Conservation (phyloP, 2,113 vertebrate species). For the Nyctibius bracteatus region DNA sequence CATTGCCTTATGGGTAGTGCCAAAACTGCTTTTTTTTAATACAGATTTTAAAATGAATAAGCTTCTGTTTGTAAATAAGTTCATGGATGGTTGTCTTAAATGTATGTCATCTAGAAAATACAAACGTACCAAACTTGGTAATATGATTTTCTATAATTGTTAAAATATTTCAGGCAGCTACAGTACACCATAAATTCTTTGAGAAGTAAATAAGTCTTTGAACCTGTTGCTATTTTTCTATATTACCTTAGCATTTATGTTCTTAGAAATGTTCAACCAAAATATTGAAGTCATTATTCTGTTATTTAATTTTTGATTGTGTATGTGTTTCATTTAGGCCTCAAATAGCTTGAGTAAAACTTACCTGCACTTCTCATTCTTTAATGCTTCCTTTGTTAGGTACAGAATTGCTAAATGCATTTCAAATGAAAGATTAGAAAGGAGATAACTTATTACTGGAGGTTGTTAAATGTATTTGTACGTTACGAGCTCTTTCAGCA, state of each 20-base stretch:
- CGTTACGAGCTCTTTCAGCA: constrained; percentile 3
- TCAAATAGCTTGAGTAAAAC: constrained; percentile 9
- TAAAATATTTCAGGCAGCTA: constrained; percentile 65
- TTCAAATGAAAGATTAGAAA: constrained; percentile 28
- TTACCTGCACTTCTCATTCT: constrained; percentile 19
- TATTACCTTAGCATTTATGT: constrained; percentile 9
- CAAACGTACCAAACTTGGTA: constrained; percentile 59
- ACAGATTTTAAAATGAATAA: constrained; percentile 56
- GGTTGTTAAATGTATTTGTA: constrained; percentile 27
- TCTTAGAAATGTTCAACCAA: background rate
- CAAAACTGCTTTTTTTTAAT: constrained; percentile 66
- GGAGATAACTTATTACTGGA: constrained; percentile 48
- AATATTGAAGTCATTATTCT: background rate
- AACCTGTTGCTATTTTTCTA: constrained; percentile 39
- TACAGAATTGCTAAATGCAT: constrained; percentile 2
- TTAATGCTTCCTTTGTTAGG: constrained; percentile 43
- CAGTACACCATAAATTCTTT: constrained; percentile 41
- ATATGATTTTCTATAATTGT: constrained; percentile 68
- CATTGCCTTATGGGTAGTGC: constrained; percentile 72
- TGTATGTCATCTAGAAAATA: constrained; percentile 58
- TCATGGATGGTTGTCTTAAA: constrained; percentile 49
- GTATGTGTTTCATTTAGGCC: constrained; percentile 13
- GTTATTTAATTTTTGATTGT: constrained; percentile 37
- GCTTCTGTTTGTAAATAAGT: constrained; percentile 73
- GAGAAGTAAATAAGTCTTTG: constrained; percentile 7